Conservation (phyloP, 2,888 invertebrate species). For the Molorchus minor region DNA sequence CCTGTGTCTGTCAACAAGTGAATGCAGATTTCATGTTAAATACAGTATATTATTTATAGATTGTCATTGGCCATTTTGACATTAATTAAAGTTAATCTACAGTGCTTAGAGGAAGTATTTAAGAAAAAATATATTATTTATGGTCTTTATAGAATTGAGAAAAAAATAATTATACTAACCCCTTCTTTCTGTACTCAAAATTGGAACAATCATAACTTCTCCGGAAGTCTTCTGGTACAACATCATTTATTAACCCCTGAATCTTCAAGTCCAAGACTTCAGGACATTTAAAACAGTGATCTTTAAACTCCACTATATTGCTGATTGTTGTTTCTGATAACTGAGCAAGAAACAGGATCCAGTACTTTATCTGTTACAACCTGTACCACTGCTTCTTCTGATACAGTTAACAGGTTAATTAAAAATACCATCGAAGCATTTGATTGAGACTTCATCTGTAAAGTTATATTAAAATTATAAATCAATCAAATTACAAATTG, state of each 20-base stretch:
- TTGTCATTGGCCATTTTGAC: no score
- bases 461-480: no score
- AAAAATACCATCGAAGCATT: conserved; percentile 66
- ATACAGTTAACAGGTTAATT: conserved; percentile 65
- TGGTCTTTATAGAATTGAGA: no score
- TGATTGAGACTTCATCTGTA: conserved; percentile 62
- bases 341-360: conserved; percentile 65
- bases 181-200: conserved; percentile 45
- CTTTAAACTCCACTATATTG: conserved; percentile 60
- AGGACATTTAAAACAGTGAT: conserved; percentile 49
- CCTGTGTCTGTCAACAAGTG: no score
- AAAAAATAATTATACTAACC: conserved; percentile 39
- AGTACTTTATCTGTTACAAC: conserved; percentile 66
- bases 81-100: no score
- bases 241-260: conserved; percentile 44
- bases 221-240: conserved; percentile 44
- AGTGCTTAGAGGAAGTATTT: no score
- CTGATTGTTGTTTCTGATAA: conserved; percentile 47
- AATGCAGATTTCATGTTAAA: no score
- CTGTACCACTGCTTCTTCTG: conserved; percentile 70
- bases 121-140: no score
- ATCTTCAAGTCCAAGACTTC: conserved; percentile 50
- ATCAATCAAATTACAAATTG: no score
- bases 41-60: no score
- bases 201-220: conserved; percentile 46